Base-by-base conservation (phyloP, 1,140 invertebrate species). In the Coenobita brevimanus region DNA sequence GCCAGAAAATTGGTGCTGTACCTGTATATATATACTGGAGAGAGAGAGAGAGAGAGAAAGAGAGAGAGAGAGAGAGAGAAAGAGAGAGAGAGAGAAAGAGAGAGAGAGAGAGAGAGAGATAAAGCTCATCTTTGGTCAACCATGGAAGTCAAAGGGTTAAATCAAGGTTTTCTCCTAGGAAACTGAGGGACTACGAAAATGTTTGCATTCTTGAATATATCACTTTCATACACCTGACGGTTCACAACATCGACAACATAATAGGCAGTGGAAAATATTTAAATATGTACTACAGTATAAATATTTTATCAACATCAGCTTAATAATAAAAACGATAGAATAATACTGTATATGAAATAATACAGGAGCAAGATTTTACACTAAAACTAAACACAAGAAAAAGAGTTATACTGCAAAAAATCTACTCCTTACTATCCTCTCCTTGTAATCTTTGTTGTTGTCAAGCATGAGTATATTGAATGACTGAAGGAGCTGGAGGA, bases 361-460 rank as follows among this genome's bases (percentile, higher is more conserved):
- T 54, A 54, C 50, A 8, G 8, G 21, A 54, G 21, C 8, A 54
- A 54, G 50, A 54, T 8, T 8, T 8, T 10, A 54, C 8, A 54
- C 50, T 54, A 21, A 54, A 10, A 21, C 50, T 21, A 10, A 54
- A 10, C 50, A 8, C 50, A 54, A 54, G 8, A 54, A 21, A 21
- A 21, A 54, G 8, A 21, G 50, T 54, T 36, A 8, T 0, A 6
- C 24, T 27, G 21, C 71, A 75, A 15, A 10, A 33, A 75, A n/a
- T 15, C n/a, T 2, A n/a, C 10, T 38, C 24, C 71, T 85, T 30
- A 86, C 83, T 75, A 86, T 86, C 36, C 83, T 79, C 21, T 79
- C 46, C 30, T 46, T 64, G 75, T 79, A 79, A 50, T 46, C n/a
- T 8, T 10, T 24, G 60, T 86, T 62, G 24, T 50, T 79, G 8